A percentile compares a stretch with the other conserved stretches of the same genome.
These are phyloP conservation scores for Nemotelus pantherinus DNA, from an alignment of 2,888 invertebrate species.

Conservation along the genomic window DNA sequence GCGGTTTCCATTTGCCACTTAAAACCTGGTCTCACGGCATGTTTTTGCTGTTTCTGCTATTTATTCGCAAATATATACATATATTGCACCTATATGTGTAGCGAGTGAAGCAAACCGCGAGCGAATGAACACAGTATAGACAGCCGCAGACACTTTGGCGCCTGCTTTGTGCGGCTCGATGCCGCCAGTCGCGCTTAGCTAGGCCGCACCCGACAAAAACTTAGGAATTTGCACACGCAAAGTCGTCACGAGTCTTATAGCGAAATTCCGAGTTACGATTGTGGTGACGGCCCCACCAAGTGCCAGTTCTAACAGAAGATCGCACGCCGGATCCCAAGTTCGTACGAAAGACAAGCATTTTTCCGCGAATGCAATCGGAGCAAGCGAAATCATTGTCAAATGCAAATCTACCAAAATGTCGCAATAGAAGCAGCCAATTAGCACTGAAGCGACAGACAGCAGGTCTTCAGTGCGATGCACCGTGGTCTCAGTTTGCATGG, in stretches of 20 bases:
- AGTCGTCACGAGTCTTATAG: neutral
- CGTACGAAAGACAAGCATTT: neutral
- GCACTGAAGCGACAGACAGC: too few relatives aligned
- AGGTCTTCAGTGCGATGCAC: too few relatives aligned
- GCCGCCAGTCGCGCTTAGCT: neutral
- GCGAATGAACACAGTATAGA: slow-evolving; percentile 1
- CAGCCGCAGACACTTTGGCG: slow-evolving; percentile 38
- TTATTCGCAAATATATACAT: too few relatives aligned
- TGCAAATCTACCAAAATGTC: neutral
- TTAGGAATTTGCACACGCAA: neutral
- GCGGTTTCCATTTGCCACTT: too few relatives aligned
- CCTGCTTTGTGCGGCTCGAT: slow-evolving; percentile 14
- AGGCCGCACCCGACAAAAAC: neutral
- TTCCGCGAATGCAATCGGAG: neutral
- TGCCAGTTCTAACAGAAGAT: too few relatives aligned
- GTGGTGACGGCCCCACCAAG: neutral
- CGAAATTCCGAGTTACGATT: neutral
- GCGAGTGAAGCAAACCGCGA: slow-evolving; percentile 6
- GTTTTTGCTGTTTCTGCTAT: too few relatives aligned
- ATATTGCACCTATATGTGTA: neutral
- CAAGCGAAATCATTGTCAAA: neutral
- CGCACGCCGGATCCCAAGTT: neutral
- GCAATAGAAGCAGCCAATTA: too few relatives aligned
- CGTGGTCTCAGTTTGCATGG: too few relatives aligned
- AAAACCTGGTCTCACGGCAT: too few relatives aligned